Evolutionary conservation across 2,113 vertebrate species (phyloP).

Genomic region (Podilymbus podiceps): DNA sequence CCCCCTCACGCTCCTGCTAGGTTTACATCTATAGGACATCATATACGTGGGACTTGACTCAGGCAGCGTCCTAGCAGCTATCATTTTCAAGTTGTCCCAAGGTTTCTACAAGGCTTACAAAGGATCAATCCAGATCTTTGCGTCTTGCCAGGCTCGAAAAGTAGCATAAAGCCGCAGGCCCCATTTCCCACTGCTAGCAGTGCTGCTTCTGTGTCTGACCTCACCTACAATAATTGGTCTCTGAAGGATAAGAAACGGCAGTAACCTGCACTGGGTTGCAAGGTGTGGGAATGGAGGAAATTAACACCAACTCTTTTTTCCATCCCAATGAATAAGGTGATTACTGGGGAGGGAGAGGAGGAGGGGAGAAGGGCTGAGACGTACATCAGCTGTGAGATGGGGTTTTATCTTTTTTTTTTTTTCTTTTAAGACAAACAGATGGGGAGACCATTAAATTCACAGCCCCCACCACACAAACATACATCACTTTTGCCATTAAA

Average conservation of each 20-base stretch:
- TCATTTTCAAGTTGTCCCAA: background rate
- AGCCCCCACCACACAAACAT: background rate
- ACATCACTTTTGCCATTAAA: background rate
- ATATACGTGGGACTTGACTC: accelerated
- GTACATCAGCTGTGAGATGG: background rate
- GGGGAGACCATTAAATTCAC: background rate
- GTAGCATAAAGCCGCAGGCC: background rate
- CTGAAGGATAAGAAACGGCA: slow-evolving; percentile 48
- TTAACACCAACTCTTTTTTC: slow-evolving; percentile 8
- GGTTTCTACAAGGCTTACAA: background rate
- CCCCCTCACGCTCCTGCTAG: background rate
- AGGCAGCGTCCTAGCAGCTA: background rate
- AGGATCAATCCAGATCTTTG: background rate
- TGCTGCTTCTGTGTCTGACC: slow-evolving; percentile 66
- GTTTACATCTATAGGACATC: background rate
- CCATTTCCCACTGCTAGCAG: slow-evolving; percentile 69
- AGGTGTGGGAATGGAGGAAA: slow-evolving; percentile 22
- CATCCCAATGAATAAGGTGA: slow-evolving; percentile 16
- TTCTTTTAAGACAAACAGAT: background rate
- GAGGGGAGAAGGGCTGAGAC: background rate
- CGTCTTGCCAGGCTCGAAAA: background rate
- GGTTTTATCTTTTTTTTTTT: background rate
- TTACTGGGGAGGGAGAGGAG: background rate
- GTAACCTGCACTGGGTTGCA: background rate
- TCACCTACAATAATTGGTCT: slow-evolving; percentile 82